phyloP scores from a whole-genome alignment of 2,797 vertebrate species.

The Amblyopsis hoosieri region DNA sequence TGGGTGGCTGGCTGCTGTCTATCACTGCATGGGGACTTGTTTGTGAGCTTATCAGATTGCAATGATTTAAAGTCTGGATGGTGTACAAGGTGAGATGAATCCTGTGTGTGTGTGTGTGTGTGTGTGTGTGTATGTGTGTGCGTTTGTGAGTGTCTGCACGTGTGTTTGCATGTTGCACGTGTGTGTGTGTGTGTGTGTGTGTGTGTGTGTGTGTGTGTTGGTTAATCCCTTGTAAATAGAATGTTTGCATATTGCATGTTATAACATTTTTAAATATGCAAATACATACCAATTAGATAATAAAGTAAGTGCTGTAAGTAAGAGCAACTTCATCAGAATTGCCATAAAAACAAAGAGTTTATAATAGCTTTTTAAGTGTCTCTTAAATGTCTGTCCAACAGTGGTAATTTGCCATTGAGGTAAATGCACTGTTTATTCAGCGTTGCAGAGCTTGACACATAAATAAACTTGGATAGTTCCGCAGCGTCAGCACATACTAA shows the following conservation, averaged over 20 bases:
- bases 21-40: conserved; percentile 35
- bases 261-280: neutral
- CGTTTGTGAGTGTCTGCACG: neutral
- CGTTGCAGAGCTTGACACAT: conserved; percentile 1
- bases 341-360: too few relatives aligned
- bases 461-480: neutral
- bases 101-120: conserved; percentile 25
- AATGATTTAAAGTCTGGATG: conserved; percentile 35
- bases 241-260: neutral
- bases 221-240: conserved; percentile 22
- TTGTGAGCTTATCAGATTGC: conserved; percentile 42
- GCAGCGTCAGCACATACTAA: neutral
- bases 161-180: conserved; percentile 12
- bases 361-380: neutral
- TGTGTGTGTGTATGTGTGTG: conserved; percentile 14
- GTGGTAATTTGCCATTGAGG: neutral
- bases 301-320: too few relatives aligned
- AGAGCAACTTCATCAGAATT: too few relatives aligned
- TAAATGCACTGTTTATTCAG: neutral
- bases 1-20: conserved; percentile 49
- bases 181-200: neutral
- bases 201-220: conserved; percentile 25
- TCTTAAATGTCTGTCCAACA: neutral
- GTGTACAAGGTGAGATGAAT: conserved; percentile 38
- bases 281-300: neutral